Percentiles rank a stretch among this genome's conserved stretches.
Evolutionary conservation across 2,113 vertebrate genomes (phyloP).

Genomic region (Dryoscopus gambensis): DNA sequence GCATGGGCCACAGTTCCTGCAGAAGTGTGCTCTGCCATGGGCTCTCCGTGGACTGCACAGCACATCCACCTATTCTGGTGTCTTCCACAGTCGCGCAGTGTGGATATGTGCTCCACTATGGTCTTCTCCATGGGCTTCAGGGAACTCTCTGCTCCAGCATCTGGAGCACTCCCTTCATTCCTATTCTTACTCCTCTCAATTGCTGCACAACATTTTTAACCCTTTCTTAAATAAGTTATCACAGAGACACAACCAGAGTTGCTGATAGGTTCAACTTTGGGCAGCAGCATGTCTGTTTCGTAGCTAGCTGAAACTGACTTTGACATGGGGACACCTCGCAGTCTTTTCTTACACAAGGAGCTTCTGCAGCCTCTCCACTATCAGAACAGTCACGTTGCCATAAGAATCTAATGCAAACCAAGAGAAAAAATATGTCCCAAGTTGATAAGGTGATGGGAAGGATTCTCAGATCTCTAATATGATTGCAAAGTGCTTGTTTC

Average conservation of each 20-base stretch:
- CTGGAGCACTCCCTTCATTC: background rate
- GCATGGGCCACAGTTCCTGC: accelerated
- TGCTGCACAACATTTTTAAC: background rate
- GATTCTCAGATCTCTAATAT: background rate
- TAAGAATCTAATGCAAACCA: background rate
- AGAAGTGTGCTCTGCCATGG: background rate
- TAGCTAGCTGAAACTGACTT: background rate
- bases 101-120: background rate
- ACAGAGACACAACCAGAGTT: background rate
- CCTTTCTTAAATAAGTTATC: background rate
- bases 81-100: background rate
- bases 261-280: background rate
- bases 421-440: background rate
- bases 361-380: background rate
- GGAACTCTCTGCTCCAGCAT: background rate
- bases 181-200: background rate
- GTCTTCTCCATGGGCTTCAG: background rate
- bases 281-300: background rate
- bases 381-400: background rate
- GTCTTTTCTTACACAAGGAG: background rate
- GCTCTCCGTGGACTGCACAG: background rate
- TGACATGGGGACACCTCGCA: background rate
- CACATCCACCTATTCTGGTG: background rate
- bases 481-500: background rate
- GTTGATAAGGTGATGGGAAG: background rate